phyloP scores from a whole-genome alignment of 2,888 invertebrate genomes.

The Aspidiotus destructor region DNA sequence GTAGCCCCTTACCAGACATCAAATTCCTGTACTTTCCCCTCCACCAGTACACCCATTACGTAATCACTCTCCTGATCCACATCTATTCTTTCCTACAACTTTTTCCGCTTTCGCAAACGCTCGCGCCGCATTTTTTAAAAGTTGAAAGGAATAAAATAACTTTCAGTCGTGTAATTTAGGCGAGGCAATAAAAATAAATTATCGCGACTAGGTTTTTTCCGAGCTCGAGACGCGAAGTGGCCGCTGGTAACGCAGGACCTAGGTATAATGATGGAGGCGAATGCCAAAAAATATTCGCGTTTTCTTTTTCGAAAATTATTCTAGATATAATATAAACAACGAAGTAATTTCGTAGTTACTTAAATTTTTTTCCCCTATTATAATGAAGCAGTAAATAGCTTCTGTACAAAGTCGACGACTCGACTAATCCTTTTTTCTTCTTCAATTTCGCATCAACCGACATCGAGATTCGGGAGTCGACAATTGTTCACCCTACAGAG shows the following conservation, averaged over 20 bases:
- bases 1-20: neutral
- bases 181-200: conserved; percentile 14
- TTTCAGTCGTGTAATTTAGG: conserved; percentile 1
- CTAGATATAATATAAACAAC: too few relatives aligned
- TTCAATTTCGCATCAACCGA: too few relatives aligned
- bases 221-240: neutral
- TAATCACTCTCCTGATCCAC: conserved; percentile 10
- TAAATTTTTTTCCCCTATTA: too few relatives aligned
- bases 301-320: too few relatives aligned
- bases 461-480: too few relatives aligned
- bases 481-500: too few relatives aligned
- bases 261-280: neutral
- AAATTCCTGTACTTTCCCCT: neutral
- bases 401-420: too few relatives aligned
- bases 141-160: conserved; percentile 5
- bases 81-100: conserved; percentile 6
- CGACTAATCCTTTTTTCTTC: too few relatives aligned
- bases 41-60: neutral
- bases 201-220: neutral
- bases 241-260: neutral
- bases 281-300: too few relatives aligned
- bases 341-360: too few relatives aligned
- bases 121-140: neutral
- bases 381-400: too few relatives aligned
- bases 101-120: neutral